Evolutionary conservation across 2,797 vertebrate species (phyloP), one percentile per base, ranked within the genome.

Genomic region (Tangara arthus): DNA sequence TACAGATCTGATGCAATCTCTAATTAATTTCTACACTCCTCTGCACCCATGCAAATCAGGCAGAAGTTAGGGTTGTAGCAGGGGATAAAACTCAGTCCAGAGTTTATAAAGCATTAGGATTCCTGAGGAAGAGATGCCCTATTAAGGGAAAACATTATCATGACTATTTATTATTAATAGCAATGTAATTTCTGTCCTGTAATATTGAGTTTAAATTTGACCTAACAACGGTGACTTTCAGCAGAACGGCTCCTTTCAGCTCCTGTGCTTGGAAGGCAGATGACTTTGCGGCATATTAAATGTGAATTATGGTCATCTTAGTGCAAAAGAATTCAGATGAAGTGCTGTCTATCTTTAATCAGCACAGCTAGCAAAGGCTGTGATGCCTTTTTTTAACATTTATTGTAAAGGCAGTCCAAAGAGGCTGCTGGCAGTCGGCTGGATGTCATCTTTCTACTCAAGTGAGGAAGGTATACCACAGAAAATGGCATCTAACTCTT

Each of bases 111-210:
- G 52, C 61, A 44, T 60, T 84, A 76, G 70, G 37, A 94, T 88
- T 86, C 89, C 81, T 68, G 65, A 61, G 87, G 70, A 84, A 84
- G 59, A 90, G 76, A 41, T 72, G 39, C 34, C 55, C 56, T 91
- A 65, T 87, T 94, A 95, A 95, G 78, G 90, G 66, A 83, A 95
- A 94, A 90, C 60, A 60, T 89, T 44, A 78, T 79, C 23, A 55
- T 81, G 22, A 77, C 73, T 84, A 92, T 93, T 91, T 94, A 82
- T 95, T 95, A 84, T 95, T 94, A 93, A 96, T 95, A 92, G 68
- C 71, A 64, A 10, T 78, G 90, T 85, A 46, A 85, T 91, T 78
- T 85, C 83, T 94, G 37, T 87, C 73, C 82, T 89, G 64, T 59
- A 82, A 47, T 80, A 69, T 8, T 89, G 83, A 82, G 56, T 82